Evolutionary conservation across 1,140 invertebrate genomes (phyloP).

Genomic region (Drosophila pachea): DNA sequence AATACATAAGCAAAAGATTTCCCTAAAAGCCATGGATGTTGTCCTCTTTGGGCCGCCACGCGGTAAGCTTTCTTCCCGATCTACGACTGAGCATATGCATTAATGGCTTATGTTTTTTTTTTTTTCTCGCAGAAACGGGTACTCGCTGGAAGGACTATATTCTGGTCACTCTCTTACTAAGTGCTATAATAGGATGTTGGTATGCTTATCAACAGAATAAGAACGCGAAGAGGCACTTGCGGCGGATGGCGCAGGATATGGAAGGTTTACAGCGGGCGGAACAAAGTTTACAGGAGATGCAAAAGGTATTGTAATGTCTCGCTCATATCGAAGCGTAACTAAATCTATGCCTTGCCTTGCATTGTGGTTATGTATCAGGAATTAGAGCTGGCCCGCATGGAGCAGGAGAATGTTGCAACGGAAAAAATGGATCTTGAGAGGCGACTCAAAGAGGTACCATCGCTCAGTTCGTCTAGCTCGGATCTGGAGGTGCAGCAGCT

Average conservation of each 20-base stretch:
- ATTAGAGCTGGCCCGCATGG: constrained; percentile 73
- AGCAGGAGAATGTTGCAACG: constrained; percentile 86
- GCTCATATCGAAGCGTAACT: not conserved
- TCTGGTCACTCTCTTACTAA: constrained; percentile 88
- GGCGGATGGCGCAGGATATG: constrained; percentile 95
- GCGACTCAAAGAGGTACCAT: constrained; percentile 84
- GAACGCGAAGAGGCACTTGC: constrained; percentile 89
- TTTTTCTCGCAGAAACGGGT: constrained; percentile 79
- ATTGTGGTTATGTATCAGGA: constrained; percentile 53
- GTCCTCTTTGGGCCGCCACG: constrained; percentile 98
- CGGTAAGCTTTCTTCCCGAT: constrained; percentile 82
- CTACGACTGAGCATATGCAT: not conserved
- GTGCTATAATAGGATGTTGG: constrained; percentile 93
- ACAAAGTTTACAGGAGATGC: constrained; percentile 89
- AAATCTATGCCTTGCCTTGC: not conserved
- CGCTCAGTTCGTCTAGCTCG: constrained; percentile 86
- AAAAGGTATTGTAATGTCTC: constrained; percentile 81
- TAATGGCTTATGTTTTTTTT: not conserved
- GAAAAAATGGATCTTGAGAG: constrained; percentile 91
- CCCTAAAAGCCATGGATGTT: constrained; percentile 97
- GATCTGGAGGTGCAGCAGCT: constrained; percentile 90
- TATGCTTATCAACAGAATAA: constrained; percentile 93
- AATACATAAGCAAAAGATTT: constrained; percentile 97
- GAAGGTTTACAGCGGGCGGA: constrained; percentile 94
- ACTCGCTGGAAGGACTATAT: constrained; percentile 92